These are phyloP conservation scores for Mythimna lalbum DNA, from an alignment of 2,888 invertebrate genomes.

Conservation along the genomic window DNA sequence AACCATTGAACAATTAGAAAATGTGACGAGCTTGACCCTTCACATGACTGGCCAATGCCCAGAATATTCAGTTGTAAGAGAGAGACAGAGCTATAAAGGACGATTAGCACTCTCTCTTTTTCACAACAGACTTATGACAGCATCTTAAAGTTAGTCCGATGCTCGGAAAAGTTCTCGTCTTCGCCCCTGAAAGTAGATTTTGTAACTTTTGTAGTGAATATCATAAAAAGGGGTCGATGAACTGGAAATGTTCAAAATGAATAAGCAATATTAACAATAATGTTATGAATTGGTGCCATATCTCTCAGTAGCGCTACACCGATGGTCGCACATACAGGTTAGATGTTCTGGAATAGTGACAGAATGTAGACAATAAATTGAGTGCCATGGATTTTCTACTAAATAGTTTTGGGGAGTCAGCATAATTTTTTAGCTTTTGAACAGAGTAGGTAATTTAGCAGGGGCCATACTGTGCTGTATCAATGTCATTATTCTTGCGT, in stretches of 20 bases:
- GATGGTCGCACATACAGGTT: constrained; percentile 73
- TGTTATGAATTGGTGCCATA: constrained; percentile 40
- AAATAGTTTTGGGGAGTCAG: background rate
- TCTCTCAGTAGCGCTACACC: constrained; percentile 60
- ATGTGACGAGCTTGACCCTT: background rate
- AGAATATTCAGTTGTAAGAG: too few relatives aligned
- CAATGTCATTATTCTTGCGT: background rate
- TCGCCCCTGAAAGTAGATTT: constrained; percentile 29
- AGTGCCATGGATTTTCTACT: constrained; percentile 1
- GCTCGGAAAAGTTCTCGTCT: constrained; percentile 6
- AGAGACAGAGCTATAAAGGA: too few relatives aligned
- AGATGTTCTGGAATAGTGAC: constrained; percentile 75
- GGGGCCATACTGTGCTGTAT: too few relatives aligned
- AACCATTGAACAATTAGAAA: constrained; percentile 42
- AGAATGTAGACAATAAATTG: constrained; percentile 35
- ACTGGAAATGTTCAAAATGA: constrained; percentile 25
- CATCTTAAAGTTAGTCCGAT: background rate
- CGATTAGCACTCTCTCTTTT: too few relatives aligned
- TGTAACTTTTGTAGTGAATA: constrained; percentile 41
- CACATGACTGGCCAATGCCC: too few relatives aligned
- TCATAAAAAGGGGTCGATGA: constrained; percentile 12
- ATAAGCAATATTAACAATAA: constrained; percentile 44
- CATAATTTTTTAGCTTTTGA: too few relatives aligned
- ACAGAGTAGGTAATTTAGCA: background rate
- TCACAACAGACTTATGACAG: too few relatives aligned